These are phyloP conservation scores for Tachyglossus aculeatus DNA, from an alignment of 2,797 vertebrate species.

Conservation along the genomic window DNA sequence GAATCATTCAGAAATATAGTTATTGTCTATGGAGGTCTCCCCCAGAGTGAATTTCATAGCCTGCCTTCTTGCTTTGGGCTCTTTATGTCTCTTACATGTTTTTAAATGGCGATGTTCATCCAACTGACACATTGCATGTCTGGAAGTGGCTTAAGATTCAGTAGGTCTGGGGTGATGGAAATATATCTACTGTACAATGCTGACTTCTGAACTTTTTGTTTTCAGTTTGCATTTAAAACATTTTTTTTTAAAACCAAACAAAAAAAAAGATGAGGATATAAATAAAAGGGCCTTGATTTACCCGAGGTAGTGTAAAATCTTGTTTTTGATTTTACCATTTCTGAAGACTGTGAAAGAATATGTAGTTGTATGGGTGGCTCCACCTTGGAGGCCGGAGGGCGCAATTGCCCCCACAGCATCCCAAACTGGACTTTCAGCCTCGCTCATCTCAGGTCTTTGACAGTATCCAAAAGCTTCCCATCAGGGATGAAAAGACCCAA, in stretches of 20 bases:
- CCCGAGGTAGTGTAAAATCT: no score
- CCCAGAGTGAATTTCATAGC: slow-evolving; percentile 24
- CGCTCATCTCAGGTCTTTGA: no score
- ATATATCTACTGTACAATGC: background rate
- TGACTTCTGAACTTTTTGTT: background rate
- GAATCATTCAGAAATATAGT: background rate
- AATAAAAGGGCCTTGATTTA: background rate
- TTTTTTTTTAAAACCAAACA: background rate
- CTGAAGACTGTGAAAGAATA: no score
- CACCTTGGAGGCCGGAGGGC: no score
- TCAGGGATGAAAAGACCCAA: no score
- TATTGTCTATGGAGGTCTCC: background rate
- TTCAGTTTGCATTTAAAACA: background rate
- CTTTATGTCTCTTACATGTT: slow-evolving; percentile 24
- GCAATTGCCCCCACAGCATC: no score
- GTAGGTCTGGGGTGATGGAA: slow-evolving; percentile 29
- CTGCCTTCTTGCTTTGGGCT: background rate
- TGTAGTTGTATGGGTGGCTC: no score
- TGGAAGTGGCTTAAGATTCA: slow-evolving; percentile 35
- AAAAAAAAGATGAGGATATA: background rate
- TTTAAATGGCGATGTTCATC: slow-evolving; percentile 30
- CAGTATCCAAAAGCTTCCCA: no score
- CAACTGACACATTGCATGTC: slow-evolving; percentile 13
- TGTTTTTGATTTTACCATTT: no score
- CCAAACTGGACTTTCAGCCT: no score